phyloP scores from a whole-genome alignment of 2,888 invertebrate genomes.

The Gastracanthus pulcherrimus region DNA sequence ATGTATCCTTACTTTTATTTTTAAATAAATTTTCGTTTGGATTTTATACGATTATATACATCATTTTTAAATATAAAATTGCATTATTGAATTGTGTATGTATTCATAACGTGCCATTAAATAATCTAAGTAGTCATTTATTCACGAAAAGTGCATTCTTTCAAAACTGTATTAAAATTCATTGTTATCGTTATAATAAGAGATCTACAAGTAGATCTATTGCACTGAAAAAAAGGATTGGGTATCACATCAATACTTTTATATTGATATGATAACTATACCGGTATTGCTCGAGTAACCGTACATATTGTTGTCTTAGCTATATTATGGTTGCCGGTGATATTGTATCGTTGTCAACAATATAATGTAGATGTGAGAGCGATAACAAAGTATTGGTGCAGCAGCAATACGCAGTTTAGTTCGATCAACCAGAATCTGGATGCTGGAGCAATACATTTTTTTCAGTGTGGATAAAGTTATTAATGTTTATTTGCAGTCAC shows the following conservation, averaged over 20 bases:
- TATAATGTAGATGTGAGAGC: too few species aligned
- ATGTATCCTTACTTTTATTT: slow-evolving; percentile 16
- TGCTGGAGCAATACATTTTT: too few species aligned
- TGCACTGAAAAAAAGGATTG: too few species aligned
- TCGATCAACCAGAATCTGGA: too few species aligned
- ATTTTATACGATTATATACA: slow-evolving; percentile 45
- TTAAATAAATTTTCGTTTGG: slow-evolving; percentile 16
- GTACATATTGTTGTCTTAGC: too few species aligned
- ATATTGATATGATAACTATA: too few species aligned
- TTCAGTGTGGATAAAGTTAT: slow-evolving; percentile 23
- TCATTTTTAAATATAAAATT: slow-evolving; percentile 35
- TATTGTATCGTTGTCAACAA: too few species aligned
- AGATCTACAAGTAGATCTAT: not conserved
- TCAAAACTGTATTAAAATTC: not conserved
- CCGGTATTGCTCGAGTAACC: too few species aligned
- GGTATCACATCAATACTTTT: too few species aligned
- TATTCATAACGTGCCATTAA: slow-evolving; percentile 4
- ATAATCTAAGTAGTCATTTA: slow-evolving; percentile 29
- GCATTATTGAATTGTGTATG: slow-evolving; percentile 29
- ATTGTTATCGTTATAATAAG: not conserved
- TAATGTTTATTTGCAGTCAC: slow-evolving; percentile 10
- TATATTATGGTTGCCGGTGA: too few species aligned
- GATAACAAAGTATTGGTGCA: too few species aligned
- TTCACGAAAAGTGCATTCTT: slow-evolving; percentile 17
- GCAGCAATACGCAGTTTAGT: too few species aligned